A percentile compares a stretch with the other conserved stretches of the same genome.
phyloP scores from a whole-genome alignment of 2,888 invertebrate species.

The Plutella xylostella region DNA sequence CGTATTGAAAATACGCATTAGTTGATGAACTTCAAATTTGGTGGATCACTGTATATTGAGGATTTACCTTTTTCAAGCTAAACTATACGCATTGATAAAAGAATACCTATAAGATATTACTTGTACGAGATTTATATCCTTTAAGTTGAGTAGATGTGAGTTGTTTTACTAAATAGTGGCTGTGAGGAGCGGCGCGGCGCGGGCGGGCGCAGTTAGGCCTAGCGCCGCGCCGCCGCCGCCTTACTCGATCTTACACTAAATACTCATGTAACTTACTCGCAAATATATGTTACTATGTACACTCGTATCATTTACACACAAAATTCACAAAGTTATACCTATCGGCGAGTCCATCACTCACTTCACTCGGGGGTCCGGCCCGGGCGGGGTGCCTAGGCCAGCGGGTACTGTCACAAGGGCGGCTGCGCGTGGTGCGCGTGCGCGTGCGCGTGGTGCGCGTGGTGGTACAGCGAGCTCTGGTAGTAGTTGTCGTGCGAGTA shows the following conservation, averaged over 20 bases:
- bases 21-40: too few species aligned
- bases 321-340: neutral
- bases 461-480: constrained; percentile 80
- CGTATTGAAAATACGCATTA: too few species aligned
- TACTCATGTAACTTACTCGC: constrained; percentile 25
- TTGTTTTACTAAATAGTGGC: constrained; percentile 39
- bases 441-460: constrained; percentile 66
- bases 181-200: constrained; percentile 38
- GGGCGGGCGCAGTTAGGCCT: constrained; percentile 38
- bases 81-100: too few species aligned
- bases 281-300: constrained; percentile 21
- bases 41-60: too few species aligned
- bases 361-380: constrained; percentile 7
- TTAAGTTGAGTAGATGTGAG: constrained; percentile 5
- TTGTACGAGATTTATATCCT: too few species aligned
- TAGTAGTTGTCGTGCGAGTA: constrained; percentile 82
- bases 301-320: constrained; percentile 50
- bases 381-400: constrained; percentile 77
- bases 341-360: too few species aligned
- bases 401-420: constrained; percentile 93
- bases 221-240: constrained; percentile 34
- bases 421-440: constrained; percentile 72
- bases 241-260: neutral
- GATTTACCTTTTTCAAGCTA: too few species aligned
- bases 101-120: too few species aligned